Conservation (phyloP, 2,113 vertebrate genomes). For the Pleuronectes platessa region DNA sequence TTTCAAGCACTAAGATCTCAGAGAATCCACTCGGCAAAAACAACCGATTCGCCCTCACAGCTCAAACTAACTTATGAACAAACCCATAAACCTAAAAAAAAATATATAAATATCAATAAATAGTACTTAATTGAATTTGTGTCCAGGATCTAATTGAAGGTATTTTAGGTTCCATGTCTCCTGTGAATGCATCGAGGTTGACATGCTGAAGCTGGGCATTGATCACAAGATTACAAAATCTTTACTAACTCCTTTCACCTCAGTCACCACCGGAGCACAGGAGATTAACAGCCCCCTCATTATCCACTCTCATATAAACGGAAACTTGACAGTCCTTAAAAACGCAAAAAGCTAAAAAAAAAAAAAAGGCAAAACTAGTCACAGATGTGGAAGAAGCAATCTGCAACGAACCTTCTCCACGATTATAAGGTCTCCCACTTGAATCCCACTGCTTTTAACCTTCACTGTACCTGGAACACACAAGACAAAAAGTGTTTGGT, state of each 20-base stretch:
- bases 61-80: constrained; percentile 14
- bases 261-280: constrained; percentile 53
- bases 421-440: constrained; percentile 98
- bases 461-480: constrained; percentile 90
- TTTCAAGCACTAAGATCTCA: constrained; percentile 64
- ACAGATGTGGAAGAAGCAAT: constrained; percentile 60
- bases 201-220: constrained; percentile 65
- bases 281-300: constrained; percentile 62
- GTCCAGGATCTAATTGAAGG: constrained; percentile 58
- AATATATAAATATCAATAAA: constrained; percentile 17
- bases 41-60: constrained; percentile 3
- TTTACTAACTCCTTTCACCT: constrained; percentile 76
- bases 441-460: constrained; percentile 95
- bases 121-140: constrained; percentile 46
- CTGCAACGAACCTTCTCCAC: constrained; percentile 92
- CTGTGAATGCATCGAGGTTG: constrained; percentile 40
- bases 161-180: constrained; percentile 35
- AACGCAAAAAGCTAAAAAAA: constrained; percentile 40
- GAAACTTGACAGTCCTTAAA: constrained; percentile 47
- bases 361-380: constrained; percentile 46
- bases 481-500: not conserved
- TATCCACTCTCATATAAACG: constrained; percentile 61
- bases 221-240: constrained; percentile 79
- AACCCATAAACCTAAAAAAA: not conserved
- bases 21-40: constrained; percentile 36